Base-by-base conservation (phyloP, 2,888 invertebrate species). In the Drosophila dives region DNA sequence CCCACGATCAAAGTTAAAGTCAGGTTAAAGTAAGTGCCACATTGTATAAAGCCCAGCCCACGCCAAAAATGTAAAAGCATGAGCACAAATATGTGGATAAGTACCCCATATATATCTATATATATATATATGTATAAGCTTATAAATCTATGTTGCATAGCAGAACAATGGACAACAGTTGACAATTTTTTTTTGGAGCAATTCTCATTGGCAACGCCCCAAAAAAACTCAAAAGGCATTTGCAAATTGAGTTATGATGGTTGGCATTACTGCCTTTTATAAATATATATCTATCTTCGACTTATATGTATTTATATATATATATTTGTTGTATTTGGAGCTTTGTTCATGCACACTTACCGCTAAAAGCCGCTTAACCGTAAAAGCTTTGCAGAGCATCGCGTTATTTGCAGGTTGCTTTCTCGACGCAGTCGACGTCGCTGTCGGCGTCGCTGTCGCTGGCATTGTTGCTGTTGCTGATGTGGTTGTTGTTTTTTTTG, bases 341-440 rank as follows among this genome's bases (percentile, higher is more conserved):
- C 45, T 64, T 68, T 76, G 56, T 69, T 63, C 61, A 69, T 64
- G 50, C 75, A 81, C 54, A 90, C 90, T 90, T 84, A 90, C 90
- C 91, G 91, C 90, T 86, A 90, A 83, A 82, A 83, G 78, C 81
- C 87, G 89, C 86, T 83, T 90, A 89, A 91, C 90, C 89, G 91
- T 90, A 81, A 85, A 88, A 88, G 83, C 73, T 75, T 83, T 72
- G 75, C 82, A 66, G 79, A 79, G 72, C 84, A 83, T 77, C 73
- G 86, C 81, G 70, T 72, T 81, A 60, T 72, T 80, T 75, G 89
- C 88, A 89, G 84, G 79, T 86, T 88, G 87, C 89, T 89, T 89
- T 87, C 87, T 89, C 84, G 82, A 64, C 74, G 78, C 77, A 68
- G 77, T 51, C 81, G 81, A 77, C 77, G 86, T 74, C 75, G 86